Base-by-base conservation (phyloP, 2,888 invertebrate genomes). In the Trissolcus japonicus region DNA sequence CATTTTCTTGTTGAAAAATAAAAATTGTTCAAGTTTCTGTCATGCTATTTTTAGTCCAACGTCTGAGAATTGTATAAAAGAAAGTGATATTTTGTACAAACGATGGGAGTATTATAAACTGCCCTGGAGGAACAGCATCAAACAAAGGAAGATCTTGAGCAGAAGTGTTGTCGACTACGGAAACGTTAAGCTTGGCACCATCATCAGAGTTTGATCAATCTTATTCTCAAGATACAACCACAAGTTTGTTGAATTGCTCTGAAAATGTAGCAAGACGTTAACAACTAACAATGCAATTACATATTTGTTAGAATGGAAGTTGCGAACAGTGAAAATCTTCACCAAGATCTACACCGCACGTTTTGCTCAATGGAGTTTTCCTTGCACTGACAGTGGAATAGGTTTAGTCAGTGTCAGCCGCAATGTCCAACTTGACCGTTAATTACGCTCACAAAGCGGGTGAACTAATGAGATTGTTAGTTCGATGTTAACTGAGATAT, bases 131-230 rank as follows among this genome's bases (percentile, higher is more conserved):
- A 69, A 65, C 48, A 50, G 57, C 72, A 57, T 61, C 73, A 65
- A 77, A 77, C 77, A 77, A 77, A 68, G 56, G 56, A 56, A 53
- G 65, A 63, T 63, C 65, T 65, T 35, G 61, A 55, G 50, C 55
- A 56, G 35, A 67, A 72, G 76, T 76, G 72, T 72, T 59, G 67
- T 71, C 68, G 60, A 66, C 76, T 65, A 57, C 60, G 50, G 51
- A 54, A 60, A 76, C 57, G 69, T 71, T 66, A 67, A 77, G 76
- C 72, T 55, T 66, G 68, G 67, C 76, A 72, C 67, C 53, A 65
- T 77, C 77, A 60, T 77, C 73, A 69, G 48, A 61, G 57, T 19
- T 65, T 73, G 72, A 77, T 77, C 73, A 69, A 77, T 77, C 77
- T 68, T 65, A 63, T 71, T 54, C 67, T 60, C 73, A 65, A 77